Percentiles rank a stretch among this genome's conserved stretches.
phyloP scores from a whole-genome alignment of 2,888 invertebrate species.

The Sipunculus nudus region DNA sequence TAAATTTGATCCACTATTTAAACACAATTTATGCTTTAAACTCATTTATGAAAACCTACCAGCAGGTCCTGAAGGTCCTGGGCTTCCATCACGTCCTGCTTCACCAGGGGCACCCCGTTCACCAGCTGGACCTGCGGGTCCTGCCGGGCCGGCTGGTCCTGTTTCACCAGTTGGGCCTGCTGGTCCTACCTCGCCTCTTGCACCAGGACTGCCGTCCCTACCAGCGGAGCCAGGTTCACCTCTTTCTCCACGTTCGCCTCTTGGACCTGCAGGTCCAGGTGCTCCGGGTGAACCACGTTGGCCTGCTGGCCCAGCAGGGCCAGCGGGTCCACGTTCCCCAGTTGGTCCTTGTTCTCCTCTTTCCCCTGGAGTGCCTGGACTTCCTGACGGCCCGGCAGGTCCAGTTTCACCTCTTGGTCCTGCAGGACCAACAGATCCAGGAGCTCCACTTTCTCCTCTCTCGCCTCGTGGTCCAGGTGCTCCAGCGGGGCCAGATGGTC shows the following conservation, averaged over 20 bases:
- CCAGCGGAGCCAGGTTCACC: slow-evolving; percentile 27
- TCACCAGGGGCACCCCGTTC: neutral
- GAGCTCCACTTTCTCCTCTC: slow-evolving; percentile 1
- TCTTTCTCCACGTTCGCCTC: slow-evolving; percentile 11
- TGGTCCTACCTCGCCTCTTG: slow-evolving; percentile 16
- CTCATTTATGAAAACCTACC: neutral
- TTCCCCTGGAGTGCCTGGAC: slow-evolving; percentile 21
- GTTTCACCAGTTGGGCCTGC: slow-evolving; percentile 13
- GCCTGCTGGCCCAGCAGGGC: slow-evolving; percentile 33
- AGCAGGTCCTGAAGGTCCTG: neutral
- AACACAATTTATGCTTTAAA: neutral
- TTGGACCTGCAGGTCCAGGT: slow-evolving; percentile 3
- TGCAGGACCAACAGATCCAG: slow-evolving; percentile 24
- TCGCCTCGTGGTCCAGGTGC: neutral
- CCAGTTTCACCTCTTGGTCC: slow-evolving; percentile 18
- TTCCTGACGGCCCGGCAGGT: slow-evolving; percentile 9
- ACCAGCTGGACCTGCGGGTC: slow-evolving; percentile 13
- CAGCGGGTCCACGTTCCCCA: slow-evolving; percentile 37
- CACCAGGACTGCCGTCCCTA: slow-evolving; percentile 18
- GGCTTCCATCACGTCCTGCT: slow-evolving; percentile 9
- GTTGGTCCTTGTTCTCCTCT: slow-evolving; percentile 24
- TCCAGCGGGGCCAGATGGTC: slow-evolving; percentile 1
- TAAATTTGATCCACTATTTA: too few relatives aligned
- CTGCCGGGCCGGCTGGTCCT: neutral
- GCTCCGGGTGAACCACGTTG: slow-evolving; percentile 2